These are phyloP conservation scores for Syndactyla subalaris DNA, from an alignment of 2,797 vertebrate genomes.

Conservation along the genomic window DNA sequence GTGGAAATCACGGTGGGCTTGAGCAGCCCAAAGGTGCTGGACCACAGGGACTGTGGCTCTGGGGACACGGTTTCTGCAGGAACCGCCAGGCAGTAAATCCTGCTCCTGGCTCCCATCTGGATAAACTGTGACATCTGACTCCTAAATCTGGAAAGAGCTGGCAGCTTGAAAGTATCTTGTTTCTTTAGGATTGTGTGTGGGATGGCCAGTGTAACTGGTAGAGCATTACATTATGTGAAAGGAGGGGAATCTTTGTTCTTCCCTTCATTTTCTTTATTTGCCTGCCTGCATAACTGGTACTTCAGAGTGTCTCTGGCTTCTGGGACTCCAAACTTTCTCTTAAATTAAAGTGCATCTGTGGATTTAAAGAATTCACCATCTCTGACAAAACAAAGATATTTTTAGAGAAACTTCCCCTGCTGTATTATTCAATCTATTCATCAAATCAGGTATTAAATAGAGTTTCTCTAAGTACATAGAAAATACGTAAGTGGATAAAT, in stretches of 20 bases:
- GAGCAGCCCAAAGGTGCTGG: not conserved
- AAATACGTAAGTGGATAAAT: not conserved
- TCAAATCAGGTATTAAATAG: not conserved
- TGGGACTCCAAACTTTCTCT: not conserved
- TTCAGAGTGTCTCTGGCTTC: not conserved
- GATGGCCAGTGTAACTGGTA: not conserved
- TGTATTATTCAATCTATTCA: not conserved
- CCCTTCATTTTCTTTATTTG: not conserved
- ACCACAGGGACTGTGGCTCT: not conserved
- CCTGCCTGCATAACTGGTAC: not conserved
- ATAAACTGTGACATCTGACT: not conserved
- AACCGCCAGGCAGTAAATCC: not conserved
- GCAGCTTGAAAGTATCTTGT: not conserved
- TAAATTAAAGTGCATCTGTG: not conserved
- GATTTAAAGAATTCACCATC: not conserved
- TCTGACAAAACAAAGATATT: not conserved
- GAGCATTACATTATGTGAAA: not conserved
- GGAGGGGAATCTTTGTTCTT: not conserved
- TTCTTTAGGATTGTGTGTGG: not conserved
- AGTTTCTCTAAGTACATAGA: not conserved
- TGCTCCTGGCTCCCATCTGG: not conserved
- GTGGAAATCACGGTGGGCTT: fast-evolving
- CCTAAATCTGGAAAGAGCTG: not conserved
- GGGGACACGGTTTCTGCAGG: not conserved
- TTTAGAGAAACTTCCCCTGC: not conserved